Percentiles rank a stretch among this genome's conserved stretches.
Evolutionary conservation across 2,888 invertebrate species (phyloP).

Genomic region (Ochropleura leucogaster): DNA sequence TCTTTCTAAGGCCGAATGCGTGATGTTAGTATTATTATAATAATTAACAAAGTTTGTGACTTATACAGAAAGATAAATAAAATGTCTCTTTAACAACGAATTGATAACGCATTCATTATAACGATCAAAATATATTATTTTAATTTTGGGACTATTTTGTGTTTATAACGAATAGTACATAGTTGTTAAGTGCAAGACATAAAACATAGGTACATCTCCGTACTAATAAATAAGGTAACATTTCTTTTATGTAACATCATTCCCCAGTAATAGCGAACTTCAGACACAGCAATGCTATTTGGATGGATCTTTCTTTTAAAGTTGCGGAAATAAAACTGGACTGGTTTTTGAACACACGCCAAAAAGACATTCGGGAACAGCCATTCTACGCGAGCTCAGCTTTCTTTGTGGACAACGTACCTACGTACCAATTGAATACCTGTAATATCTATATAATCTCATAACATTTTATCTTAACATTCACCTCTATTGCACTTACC

Average conservation of each 20-base stretch:
- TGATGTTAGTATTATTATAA: slow-evolving; percentile 51
- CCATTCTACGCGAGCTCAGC: slow-evolving; percentile 61
- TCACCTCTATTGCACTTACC: slow-evolving; percentile 37
- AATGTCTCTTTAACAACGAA: slow-evolving; percentile 35
- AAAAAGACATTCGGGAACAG: slow-evolving; percentile 71
- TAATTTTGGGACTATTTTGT: slow-evolving; percentile 9
- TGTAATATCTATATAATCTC: slow-evolving; percentile 43
- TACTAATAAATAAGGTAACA: slow-evolving; percentile 52
- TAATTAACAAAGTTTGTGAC: slow-evolving; percentile 44
- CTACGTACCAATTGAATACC: slow-evolving; percentile 45
- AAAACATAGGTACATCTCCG: slow-evolving; percentile 31
- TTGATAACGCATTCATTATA: slow-evolving; percentile 23
- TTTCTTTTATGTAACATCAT: slow-evolving; percentile 58
- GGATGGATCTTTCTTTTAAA: slow-evolving; percentile 68
- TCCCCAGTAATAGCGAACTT: slow-evolving; percentile 58
- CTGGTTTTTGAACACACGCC: slow-evolving; percentile 75
- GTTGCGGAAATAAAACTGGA: slow-evolving; percentile 67
- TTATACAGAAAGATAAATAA: slow-evolving; percentile 37
- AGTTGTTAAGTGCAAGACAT: slow-evolving; percentile 22
- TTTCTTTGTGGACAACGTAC: slow-evolving; percentile 62
- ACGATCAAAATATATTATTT: slow-evolving; percentile 25
- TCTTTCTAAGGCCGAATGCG: slow-evolving; percentile 82
- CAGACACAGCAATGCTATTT: slow-evolving; percentile 65
- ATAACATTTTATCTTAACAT: slow-evolving; percentile 33
- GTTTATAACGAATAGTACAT: slow-evolving; percentile 21